A percentile compares a stretch with the other conserved stretches of the same genome.
Conservation (phyloP, 2,888 invertebrate genomes). For the Drosophila paracracens region DNA sequence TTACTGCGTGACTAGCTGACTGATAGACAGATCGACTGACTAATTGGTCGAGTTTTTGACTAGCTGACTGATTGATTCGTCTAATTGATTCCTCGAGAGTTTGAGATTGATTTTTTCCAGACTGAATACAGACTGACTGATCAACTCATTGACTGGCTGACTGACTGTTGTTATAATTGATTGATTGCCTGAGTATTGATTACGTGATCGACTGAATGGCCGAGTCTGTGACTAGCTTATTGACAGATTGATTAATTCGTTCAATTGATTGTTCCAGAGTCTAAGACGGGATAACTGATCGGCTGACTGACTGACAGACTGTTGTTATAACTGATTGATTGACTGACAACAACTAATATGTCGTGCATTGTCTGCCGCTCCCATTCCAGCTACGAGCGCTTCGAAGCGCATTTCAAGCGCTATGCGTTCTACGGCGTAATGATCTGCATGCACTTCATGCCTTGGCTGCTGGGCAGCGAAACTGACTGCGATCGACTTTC, state of each 20-base stretch:
- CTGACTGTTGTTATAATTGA: not conserved
- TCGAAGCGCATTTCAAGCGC: slow-evolving; percentile 80
- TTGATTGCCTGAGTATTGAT: not conserved
- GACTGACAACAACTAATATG: not conserved
- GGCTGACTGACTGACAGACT: not conserved
- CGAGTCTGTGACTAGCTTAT: not conserved
- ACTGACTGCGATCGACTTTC: slow-evolving; percentile 76
- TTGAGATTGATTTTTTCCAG: not conserved
- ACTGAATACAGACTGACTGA: not conserved
- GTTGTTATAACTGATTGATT: not conserved
- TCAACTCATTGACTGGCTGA: not conserved
- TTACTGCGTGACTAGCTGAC: not conserved
- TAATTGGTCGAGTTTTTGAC: not conserved
- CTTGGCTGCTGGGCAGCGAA: slow-evolving; percentile 80
- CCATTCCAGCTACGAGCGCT: slow-evolving; percentile 71
- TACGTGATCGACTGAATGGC: not conserved
- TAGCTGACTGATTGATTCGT: not conserved
- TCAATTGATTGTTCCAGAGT: not conserved
- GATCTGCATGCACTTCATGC: slow-evolving; percentile 82
- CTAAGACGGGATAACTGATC: not conserved
- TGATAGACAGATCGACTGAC: not conserved
- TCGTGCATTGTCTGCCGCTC: not conserved
- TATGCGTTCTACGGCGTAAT: slow-evolving; percentile 83
- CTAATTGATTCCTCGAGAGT: not conserved
- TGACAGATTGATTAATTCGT: not conserved